Evolutionary conservation across 2,113 vertebrate genomes (phyloP).

Genomic region (Periophthalmus modestus): DNA sequence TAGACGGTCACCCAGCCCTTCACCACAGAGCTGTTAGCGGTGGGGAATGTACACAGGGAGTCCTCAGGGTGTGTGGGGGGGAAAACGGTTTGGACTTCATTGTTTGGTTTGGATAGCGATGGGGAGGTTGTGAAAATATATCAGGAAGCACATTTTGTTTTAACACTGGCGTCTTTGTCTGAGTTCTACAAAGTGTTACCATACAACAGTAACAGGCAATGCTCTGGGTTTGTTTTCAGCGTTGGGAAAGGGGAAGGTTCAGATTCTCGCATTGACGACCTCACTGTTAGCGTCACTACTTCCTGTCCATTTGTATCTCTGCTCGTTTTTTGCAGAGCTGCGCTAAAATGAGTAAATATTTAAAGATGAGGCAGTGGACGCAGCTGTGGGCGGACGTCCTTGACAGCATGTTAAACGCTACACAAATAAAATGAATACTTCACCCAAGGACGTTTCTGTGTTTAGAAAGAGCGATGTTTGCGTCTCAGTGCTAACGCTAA

Average conservation of each 20-base stretch:
- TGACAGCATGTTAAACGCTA: no score
- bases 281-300: no score
- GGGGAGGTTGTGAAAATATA: constrained; percentile 14
- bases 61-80: constrained; percentile 30
- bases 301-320: no score
- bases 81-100: constrained; percentile 12
- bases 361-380: no score
- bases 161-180: constrained; percentile 40
- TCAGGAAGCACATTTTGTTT: constrained; percentile 13
- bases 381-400: no score
- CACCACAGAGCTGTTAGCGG: constrained; percentile 37
- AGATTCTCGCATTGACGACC: no score
- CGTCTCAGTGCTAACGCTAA: no score
- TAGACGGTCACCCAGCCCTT: constrained; percentile 50
- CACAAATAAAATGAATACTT: no score
- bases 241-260: not conserved
- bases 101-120: constrained; percentile 52
- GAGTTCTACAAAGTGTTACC: constrained; percentile 14
- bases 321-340: no score
- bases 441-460: no score
- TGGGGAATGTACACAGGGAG: constrained; percentile 48
- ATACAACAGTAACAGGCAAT: not conserved
- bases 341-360: no score
- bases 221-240: constrained; percentile 1
- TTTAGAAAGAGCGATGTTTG: no score